Evolutionary conservation across 2,113 vertebrate species (phyloP).

Genomic region (Bos indicus): DNA sequence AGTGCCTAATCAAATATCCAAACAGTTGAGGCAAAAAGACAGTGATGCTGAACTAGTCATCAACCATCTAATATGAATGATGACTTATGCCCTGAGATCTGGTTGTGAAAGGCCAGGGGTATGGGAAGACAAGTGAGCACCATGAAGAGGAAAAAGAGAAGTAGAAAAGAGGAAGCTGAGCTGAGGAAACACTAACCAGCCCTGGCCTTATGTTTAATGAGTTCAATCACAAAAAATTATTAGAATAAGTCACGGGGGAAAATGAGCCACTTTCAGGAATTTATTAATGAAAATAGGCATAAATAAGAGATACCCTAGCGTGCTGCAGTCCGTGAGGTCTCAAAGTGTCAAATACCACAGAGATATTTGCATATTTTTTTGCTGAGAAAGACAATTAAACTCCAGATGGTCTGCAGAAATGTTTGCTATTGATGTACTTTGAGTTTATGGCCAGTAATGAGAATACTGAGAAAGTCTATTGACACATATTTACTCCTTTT

Average conservation of each 20-base stretch:
- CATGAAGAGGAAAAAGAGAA: not conserved
- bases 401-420: not conserved
- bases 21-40: not conserved
- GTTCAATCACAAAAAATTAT: not conserved
- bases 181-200: not conserved
- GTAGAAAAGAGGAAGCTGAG: not conserved
- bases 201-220: not conserved
- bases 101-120: not conserved
- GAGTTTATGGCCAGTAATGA: not conserved
- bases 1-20: not conserved
- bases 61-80: not conserved
- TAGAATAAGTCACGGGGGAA: not conserved
- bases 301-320: not conserved
- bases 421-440: not conserved
- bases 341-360: not conserved
- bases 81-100: not conserved
- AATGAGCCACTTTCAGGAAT: not conserved
- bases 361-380: not conserved
- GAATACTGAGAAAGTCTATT: not conserved
- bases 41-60: not conserved
- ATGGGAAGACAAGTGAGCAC: rapidly evolving
- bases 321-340: not conserved
- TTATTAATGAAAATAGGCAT: not conserved
- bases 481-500: not conserved
- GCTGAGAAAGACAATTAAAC: not conserved